phyloP scores from a whole-genome alignment of 2,113 vertebrate species.

The Sakesphorus luctuosus region DNA sequence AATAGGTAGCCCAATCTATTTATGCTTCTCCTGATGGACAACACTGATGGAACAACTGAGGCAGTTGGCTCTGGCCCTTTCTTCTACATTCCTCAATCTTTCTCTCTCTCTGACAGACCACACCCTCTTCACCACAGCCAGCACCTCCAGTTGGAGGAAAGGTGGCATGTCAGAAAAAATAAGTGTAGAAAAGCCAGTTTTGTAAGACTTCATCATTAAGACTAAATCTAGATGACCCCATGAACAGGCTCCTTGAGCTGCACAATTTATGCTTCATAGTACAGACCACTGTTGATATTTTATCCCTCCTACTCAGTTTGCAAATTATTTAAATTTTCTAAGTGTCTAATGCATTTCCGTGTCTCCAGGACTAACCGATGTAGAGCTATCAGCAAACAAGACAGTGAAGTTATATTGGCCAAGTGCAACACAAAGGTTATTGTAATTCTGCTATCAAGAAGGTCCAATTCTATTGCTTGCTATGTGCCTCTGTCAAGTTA shows the following conservation, averaged over 20 bases:
- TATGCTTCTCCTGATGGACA: neutral
- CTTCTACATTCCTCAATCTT: neutral
- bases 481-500: neutral
- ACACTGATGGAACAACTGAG: neutral
- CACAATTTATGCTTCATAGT: neutral
- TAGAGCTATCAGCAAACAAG: neutral
- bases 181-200: neutral
- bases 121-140: neutral
- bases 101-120: neutral
- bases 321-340: neutral
- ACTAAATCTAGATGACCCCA: neutral
- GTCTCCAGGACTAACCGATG: neutral
- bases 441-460: neutral
- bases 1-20: neutral
- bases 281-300: neutral
- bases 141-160: neutral
- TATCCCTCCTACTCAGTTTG: neutral
- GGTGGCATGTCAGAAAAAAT: neutral
- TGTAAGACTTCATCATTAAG: neutral
- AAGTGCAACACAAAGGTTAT: neutral
- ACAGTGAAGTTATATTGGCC: neutral
- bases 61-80: neutral
- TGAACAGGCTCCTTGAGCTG: neutral
- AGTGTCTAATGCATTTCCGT: neutral
- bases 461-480: neutral